Evolutionary conservation across 2,888 invertebrate species (phyloP), one percentile per base, ranked within the genome.

Genomic region (Lasioglossum vierecki): DNA sequence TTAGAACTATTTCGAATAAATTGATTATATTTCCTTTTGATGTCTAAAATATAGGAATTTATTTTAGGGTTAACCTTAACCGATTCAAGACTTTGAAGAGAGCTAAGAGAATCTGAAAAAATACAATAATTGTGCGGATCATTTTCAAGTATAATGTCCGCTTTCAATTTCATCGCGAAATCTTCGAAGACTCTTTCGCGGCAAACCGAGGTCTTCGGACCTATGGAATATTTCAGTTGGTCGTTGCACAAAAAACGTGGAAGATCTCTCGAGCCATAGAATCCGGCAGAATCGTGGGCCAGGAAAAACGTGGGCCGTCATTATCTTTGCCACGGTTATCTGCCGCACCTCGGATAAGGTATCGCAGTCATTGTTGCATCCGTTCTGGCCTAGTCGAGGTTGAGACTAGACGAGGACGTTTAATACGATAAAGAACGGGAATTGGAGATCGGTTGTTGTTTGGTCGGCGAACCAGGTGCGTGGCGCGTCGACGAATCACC

Each of bases 271-370:
- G 26, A 4, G 4, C 60, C 26, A 26, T 15, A 63, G 57, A 15
- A 63, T 66, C 22, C 66, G 73, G 39, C 44, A n/a, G 73, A 72
- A 60, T 70, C 57, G 75, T 53, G 66, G 8, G 30, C 35, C 71
- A 81, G 85, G 84, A 84, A 89, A 84, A 86, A 44, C 80, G 83
- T 88, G 71, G 85, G 80, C n/a, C 9, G 81, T 2, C 35, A 18
- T 76, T 81, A 77, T 88, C 75, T 49, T 35, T 22, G 39, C 6
- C 26, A 5, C 35, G 57, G 49, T 30, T 85, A 88, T 85, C 80
- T 49, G 70, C 60, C 77, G 66, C 49, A 63, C 46, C 49, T 53
- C 39, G 70, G 79, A 88, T 88, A 90, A 75, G 72, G 75, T 90
- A 88, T 89, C 88, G 81, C 66, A 35, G 70, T 39, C 39, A 66